Base-by-base conservation (phyloP, 2,113 vertebrate genomes). In the Gallinago paraguaiae region DNA sequence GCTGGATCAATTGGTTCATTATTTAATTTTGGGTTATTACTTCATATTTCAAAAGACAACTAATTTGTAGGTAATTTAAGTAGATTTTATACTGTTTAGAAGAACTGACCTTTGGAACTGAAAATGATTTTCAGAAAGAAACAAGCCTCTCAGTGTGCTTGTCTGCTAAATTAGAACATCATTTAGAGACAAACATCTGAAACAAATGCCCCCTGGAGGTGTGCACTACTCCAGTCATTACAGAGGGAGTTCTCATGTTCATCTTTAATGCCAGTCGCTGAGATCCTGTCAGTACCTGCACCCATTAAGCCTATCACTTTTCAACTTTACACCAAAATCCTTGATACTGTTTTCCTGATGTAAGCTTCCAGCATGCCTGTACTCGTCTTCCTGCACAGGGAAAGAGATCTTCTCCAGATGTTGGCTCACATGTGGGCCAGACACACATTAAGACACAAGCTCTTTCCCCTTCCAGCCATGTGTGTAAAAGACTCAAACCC, bases 251-350 rank as follows among this genome's bases (percentile, higher is more conserved):
- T 92, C 60, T 90, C 33, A 33, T 82, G 61, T 78, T 88, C 72
- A 81, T 81, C 45, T 84, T 93, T 84, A 93, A 89, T 92, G 39
- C 78, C 75, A 51, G 80, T 82, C 80, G 69, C 86, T 75, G 65
- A 53, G 65, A 95, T 95, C 91, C 51, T 96, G 92, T 95, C 91
- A 84, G 94, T 95, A 93, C 96, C 83, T 96, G 96, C 57, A 82
- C 17, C 61, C 43, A 92, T 95, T 95, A 96, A 96, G 83, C 69
- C 94, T 95, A 95, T 97, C 94, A 79, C 93, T 96, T 95, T 92
- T 90, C 91, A 95, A 92, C 89, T 95, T 95, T 82, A 82, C 69
- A 95, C 86, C 64, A 89, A 95, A 97, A 92, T 92, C 77, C 89
- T 91, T 92, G 81, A 91, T 93, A 78, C 3, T 97, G 56, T 91